Percentiles rank a stretch among this genome's conserved stretches.
Evolutionary conservation across 1,140 invertebrate genomes (phyloP).

Genomic region (Paraescarpia echinospica): DNA sequence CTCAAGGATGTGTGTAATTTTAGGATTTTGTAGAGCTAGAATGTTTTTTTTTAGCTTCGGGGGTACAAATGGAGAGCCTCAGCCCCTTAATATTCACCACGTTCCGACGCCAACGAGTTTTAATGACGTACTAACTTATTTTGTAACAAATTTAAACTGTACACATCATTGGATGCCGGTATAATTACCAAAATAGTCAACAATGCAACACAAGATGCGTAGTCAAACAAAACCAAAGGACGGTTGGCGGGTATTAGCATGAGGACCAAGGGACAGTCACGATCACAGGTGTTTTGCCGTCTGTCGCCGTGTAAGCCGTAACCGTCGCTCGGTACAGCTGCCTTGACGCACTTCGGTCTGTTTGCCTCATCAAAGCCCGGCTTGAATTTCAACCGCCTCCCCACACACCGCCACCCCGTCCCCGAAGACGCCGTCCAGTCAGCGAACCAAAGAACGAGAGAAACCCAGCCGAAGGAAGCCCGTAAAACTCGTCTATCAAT

Average conservation of each 20-base stretch:
- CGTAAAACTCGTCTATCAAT: conserved; percentile 5
- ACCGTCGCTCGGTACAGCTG: background rate
- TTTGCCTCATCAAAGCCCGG: background rate
- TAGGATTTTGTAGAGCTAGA: too few species aligned
- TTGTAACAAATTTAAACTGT: background rate
- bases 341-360: background rate
- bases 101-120: too few species aligned
- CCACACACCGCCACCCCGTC: background rate
- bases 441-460: background rate
- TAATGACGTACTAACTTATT: too few species aligned
- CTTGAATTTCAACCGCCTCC: conserved; percentile 3
- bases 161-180: background rate
- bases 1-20: too few species aligned
- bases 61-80: too few species aligned
- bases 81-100: too few species aligned
- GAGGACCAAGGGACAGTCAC: background rate
- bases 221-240: background rate
- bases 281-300: conserved; percentile 3
- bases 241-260: background rate
- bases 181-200: background rate
- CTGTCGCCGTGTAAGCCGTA: background rate
- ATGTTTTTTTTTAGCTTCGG: too few species aligned
- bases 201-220: background rate
- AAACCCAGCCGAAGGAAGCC: background rate
- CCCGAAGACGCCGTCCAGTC: background rate